Conservation (phyloP, 2,113 vertebrate genomes). For the Apistogramma diplotaenia region DNA sequence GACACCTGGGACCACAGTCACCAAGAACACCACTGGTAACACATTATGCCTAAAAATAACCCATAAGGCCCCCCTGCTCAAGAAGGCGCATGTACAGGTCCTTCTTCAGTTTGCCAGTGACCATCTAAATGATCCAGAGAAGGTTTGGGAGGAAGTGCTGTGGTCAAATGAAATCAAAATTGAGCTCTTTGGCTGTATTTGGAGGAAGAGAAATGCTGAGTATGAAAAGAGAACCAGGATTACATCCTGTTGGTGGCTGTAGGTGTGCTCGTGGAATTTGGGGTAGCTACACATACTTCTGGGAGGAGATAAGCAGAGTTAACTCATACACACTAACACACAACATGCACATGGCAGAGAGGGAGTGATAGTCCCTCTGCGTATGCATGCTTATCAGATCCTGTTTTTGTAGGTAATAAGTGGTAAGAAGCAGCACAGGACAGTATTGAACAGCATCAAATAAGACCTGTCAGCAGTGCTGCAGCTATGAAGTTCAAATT, state of each 20-base stretch:
- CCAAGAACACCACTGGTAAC: no score
- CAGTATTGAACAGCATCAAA: neutral
- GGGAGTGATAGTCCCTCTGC: neutral
- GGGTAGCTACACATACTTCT: neutral
- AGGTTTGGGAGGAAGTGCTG: no score
- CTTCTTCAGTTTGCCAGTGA: no score
- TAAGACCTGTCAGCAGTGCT: neutral
- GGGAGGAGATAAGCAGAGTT: neutral
- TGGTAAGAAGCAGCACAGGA: neutral
- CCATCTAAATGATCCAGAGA: no score
- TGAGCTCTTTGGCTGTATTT: no score
- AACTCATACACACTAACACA: neutral
- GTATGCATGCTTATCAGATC: conserved; percentile 18
- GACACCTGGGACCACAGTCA: no score
- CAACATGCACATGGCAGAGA: neutral
- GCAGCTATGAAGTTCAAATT: neutral
- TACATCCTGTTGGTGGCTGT: neutral
- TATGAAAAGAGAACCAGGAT: neutral
- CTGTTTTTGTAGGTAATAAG: neutral
- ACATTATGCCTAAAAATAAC: no score
- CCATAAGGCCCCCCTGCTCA: no score
- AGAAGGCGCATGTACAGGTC: no score
- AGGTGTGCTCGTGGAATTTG: neutral
- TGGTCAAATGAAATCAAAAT: no score
- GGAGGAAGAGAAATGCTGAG: no score